phyloP scores from a whole-genome alignment of 1,140 invertebrate species.

The Rhyacophila brunnea region DNA sequence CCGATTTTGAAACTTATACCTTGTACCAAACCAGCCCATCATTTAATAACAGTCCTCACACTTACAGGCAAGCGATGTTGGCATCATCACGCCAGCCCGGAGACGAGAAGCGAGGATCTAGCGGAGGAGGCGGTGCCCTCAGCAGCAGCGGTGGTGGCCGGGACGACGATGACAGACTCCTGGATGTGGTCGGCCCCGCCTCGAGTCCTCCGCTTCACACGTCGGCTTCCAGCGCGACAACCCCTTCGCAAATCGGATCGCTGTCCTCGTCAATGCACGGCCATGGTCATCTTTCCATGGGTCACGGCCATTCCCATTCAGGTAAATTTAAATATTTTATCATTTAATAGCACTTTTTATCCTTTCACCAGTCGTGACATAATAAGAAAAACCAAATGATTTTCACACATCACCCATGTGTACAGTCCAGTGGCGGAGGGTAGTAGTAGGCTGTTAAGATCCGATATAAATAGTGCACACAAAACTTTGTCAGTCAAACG shows the following conservation, averaged over 20 bases:
- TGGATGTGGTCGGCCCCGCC: conserved; percentile 83
- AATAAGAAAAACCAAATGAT: too few species aligned
- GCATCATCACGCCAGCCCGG: conserved; percentile 63
- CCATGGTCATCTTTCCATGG: conserved; percentile 11
- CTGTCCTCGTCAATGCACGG: conserved; percentile 52
- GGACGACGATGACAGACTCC: conserved; percentile 80
- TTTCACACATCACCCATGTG: too few species aligned
- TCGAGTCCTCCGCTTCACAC: conserved; percentile 65
- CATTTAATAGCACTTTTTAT: too few species aligned
- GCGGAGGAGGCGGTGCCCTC: conserved; percentile 39
- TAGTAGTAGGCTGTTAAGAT: too few species aligned
- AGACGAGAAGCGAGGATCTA: conserved; percentile 9
- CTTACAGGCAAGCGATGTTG: conserved; percentile 78
- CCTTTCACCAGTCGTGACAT: too few species aligned
- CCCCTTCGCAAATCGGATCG: conserved; percentile 47
- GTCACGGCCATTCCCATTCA: conserved; percentile 43
- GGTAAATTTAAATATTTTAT: too few species aligned
- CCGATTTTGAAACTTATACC: too few species aligned
- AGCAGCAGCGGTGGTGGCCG: conserved; percentile 43
- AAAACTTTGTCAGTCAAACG: too few species aligned
- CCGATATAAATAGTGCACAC: too few species aligned
- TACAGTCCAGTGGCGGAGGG: too few species aligned
- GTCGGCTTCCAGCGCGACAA: conserved; percentile 15
- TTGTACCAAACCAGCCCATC: conserved; percentile 14
- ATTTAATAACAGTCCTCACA: conserved; percentile 21